Base-by-base conservation (phyloP, 2,113 vertebrate species). In the Bubo blakistoni region DNA sequence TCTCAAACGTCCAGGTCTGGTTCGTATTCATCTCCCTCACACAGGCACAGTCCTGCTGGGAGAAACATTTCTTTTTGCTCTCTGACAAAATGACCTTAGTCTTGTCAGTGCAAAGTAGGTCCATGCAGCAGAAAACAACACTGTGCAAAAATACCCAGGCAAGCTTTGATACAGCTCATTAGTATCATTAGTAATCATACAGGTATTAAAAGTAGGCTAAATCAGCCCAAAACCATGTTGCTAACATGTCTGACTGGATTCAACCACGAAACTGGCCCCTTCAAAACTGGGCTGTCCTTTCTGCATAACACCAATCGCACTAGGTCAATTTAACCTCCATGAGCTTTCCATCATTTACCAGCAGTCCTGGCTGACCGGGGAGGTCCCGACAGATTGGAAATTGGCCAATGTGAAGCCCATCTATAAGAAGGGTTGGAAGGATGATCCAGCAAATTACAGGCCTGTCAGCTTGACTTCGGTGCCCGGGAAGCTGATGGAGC, bases 261-360 rank as follows among this genome's bases (percentile, higher is more conserved):
- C 34, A 58, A 1, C 1, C 34, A 42, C 1, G 0, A 85, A 78
- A 87, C 4, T 14, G 16, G 4, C 5, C 6, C 13, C 61, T 94
- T 89, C 22, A 49, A 66, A 91, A 20, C 16, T 38, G 59, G 10
- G 4, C 5, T 88, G 16, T 91, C 11, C 5, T 52, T 16, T 66
- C n/a, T 58, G 4, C 2, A 0, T 25, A 58, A 26, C 14, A 25
- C 5, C 15, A 0, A 11, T 29, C 6, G 11, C 1, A 6, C 4
- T 6, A 49, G 14, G 16, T 7, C 4, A 1, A 20, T 34, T 16
- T 77, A 69, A 84, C 7, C 20, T 65, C 18, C n/a, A 17, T 55
- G 44, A 42, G 6, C 40, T 42, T 42, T 42, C 40, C 40, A 42
- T 42, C 40, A 42, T 42, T 42, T 42, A 42, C 40, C 40, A 42